These are phyloP conservation scores for Chrysotoxum bicinctum DNA, from an alignment of 2,888 invertebrate species.

Conservation along the genomic window DNA sequence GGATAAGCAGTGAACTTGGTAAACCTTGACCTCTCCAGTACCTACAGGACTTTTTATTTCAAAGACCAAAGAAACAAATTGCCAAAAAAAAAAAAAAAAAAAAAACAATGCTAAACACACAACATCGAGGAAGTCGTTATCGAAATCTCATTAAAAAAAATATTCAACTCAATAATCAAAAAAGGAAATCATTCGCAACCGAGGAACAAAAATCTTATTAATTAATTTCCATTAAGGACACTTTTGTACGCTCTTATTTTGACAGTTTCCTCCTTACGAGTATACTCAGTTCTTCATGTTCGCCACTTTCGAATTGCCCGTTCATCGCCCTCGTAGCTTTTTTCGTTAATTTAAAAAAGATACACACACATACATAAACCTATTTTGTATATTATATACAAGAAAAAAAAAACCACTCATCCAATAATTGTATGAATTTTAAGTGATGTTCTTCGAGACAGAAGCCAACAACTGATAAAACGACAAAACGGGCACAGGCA, in stretches of 20 bases:
- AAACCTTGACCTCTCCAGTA: not conserved
- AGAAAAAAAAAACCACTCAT: conserved; percentile 28
- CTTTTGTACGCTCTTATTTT: conserved; percentile 55
- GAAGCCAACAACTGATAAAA: not conserved
- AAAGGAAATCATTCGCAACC: conserved; percentile 47
- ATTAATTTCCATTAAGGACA: conserved; percentile 66
- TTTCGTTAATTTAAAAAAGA: not conserved
- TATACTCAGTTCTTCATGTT: conserved; percentile 18
- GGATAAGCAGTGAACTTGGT: not conserved
- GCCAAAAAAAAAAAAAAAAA: not conserved
- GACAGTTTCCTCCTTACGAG: conserved; percentile 49
- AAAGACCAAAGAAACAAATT: not conserved
- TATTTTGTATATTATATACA: not conserved
- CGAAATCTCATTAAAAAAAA: not conserved
- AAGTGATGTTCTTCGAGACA: not conserved
- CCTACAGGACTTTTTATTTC: not conserved
- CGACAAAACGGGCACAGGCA: too few relatives aligned
- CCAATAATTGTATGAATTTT: conserved; percentile 29
- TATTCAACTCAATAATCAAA: conserved; percentile 47
- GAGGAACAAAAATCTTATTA: conserved; percentile 57
- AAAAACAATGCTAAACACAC: not conserved
- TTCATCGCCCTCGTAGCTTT: conserved; percentile 5
- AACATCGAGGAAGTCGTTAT: not conserved
- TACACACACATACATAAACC: not conserved
- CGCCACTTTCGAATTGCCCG: not conserved